phyloP scores from a whole-genome alignment of 1,140 invertebrate genomes.

The Drosophila bocqueti region DNA sequence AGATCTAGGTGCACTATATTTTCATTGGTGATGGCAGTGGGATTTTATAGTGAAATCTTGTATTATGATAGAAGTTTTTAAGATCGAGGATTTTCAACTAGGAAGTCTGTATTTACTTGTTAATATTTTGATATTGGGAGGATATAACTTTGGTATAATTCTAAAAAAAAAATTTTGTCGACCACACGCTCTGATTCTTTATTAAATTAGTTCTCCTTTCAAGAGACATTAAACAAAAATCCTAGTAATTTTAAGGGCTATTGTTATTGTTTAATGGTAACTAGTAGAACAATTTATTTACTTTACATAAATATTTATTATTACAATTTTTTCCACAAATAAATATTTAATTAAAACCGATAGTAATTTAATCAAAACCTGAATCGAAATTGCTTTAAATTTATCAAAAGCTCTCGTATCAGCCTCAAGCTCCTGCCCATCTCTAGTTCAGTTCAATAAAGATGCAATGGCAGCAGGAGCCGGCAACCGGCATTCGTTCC shows the following conservation, averaged over 20 bases:
- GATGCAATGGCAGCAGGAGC: slow-evolving; percentile 12
- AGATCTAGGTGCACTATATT: neutral
- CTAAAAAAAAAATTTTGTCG: no score
- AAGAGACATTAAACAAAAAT: neutral
- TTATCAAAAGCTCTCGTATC: neutral
- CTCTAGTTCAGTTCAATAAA: slow-evolving; percentile 34
- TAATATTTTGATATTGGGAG: no score
- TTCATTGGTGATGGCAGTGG: slow-evolving; percentile 9
- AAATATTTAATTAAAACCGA: no score
- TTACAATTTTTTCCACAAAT: neutral
- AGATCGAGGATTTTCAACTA: neutral
- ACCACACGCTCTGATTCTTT: neutral
- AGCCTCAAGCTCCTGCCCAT: neutral
- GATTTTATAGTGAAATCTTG: neutral
- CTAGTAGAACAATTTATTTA: neutral
- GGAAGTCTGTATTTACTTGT: neutral
- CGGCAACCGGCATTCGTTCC: slow-evolving; percentile 17
- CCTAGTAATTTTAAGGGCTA: neutral
- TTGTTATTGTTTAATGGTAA: neutral
- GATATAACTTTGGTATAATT: neutral
- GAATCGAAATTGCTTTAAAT: no score
- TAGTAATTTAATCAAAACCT: neutral
- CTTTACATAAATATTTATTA: neutral
- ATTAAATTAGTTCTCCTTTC: neutral
- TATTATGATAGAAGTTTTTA: neutral